Evolutionary conservation across 2,113 vertebrate species (phyloP).

Genomic region (Poeciliopsis occidentalis): DNA sequence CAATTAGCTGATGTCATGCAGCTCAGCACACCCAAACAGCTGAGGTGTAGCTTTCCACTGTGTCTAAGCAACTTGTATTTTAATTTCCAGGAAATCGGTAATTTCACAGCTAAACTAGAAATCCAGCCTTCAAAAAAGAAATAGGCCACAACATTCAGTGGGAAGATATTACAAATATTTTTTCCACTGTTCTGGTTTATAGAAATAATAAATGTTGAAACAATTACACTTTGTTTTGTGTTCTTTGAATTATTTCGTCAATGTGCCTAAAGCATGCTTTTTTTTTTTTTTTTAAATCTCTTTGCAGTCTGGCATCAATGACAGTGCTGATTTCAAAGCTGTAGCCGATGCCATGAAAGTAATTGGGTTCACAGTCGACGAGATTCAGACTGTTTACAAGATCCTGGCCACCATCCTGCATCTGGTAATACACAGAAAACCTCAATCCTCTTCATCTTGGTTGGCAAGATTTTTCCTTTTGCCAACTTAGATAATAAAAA

Average conservation of each 20-base stretch:
- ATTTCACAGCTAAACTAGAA: slow-evolving; percentile 28
- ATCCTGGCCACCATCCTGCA: slow-evolving; percentile 94
- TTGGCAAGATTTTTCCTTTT: no score
- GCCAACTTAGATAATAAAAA: no score
- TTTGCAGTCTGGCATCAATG: slow-evolving; percentile 88
- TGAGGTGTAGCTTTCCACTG: slow-evolving; percentile 38
- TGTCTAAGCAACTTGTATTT: slow-evolving; percentile 29
- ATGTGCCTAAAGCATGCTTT: neutral
- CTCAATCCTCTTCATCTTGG: neutral
- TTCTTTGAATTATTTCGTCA: neutral
- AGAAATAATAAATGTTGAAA: neutral
- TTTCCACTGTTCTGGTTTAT: neutral
- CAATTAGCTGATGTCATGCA: slow-evolving; percentile 71
- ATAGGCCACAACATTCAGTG: neutral
- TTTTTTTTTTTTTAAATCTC: neutral
- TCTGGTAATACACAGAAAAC: slow-evolving; percentile 81
- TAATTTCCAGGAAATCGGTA: slow-evolving; percentile 23
- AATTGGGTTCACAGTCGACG: slow-evolving; percentile 93
- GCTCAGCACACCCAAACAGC: slow-evolving; percentile 33
- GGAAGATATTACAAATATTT: neutral
- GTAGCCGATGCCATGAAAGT: slow-evolving; percentile 97
- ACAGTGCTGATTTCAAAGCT: slow-evolving; percentile 90
- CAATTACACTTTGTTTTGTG: neutral
- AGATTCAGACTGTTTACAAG: slow-evolving; percentile 95
- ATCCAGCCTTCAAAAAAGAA: neutral